These are phyloP conservation scores for Kryptopterus vitreolus DNA, from an alignment of 2,797 vertebrate species.

Conservation along the genomic window DNA sequence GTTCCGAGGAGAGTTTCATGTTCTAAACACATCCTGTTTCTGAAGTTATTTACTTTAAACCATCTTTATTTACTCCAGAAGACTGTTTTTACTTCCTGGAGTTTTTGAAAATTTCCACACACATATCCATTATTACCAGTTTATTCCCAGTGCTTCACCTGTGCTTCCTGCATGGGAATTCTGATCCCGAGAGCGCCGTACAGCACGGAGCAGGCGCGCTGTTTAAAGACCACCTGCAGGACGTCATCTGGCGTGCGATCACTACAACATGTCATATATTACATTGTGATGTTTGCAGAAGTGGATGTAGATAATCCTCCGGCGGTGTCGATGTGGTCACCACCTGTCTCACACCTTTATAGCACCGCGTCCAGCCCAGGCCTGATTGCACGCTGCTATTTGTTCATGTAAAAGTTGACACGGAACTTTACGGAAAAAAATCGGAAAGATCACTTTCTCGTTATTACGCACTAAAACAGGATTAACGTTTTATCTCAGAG, in stretches of 20 bases:
- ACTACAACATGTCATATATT: slow-evolving; percentile 26
- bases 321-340: slow-evolving; percentile 25
- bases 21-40: not conserved
- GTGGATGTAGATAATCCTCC: slow-evolving; percentile 25
- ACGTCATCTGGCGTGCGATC: slow-evolving; percentile 23
- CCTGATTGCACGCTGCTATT: not conserved
- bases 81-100: not conserved
- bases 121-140: not conserved
- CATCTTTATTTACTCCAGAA: not conserved
- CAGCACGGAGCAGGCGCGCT: not conserved
- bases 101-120: not conserved
- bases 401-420: not conserved
- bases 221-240: not conserved
- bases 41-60: no score
- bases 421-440: not conserved
- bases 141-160: not conserved
- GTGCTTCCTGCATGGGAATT: not conserved
- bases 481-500: no score
- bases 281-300: slow-evolving; percentile 38
- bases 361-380: not conserved
- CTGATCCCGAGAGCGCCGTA: not conserved
- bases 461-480: not conserved
- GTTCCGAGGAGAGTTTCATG: no score
- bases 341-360: slow-evolving; percentile 42
- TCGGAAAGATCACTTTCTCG: not conserved